Base-by-base conservation (phyloP, 1,140 invertebrate genomes). In the Argopecten irradians region DNA sequence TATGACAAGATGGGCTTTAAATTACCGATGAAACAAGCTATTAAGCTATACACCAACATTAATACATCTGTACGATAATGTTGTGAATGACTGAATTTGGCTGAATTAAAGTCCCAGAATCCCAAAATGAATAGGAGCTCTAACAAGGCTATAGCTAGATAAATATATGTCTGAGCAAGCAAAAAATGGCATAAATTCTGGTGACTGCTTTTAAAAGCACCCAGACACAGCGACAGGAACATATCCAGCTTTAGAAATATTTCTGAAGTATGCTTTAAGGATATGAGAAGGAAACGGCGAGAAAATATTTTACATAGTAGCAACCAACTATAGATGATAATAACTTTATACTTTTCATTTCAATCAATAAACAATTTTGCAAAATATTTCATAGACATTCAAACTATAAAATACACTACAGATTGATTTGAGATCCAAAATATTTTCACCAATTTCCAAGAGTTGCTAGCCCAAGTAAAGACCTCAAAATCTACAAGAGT, bases 1-100 rank as follows among this genome's bases (percentile, higher is more conserved):
- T 71, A 71, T 71, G 55, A 71, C 55, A 71, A 71, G 55, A 71
- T 71, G 55, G 55, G n/a, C 55, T 71, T 71, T 71, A 71, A 71
- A 71, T 71, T n/a, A 28, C 55, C 55, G n/a, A 71, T 28, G 22
- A 71, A 71, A n/a, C 55, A n/a, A 16, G 55, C 55, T 71, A 28
- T 71, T 71, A 71, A 28, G 55, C 19, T 5, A 28, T 28, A 28
- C 22, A n/a, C n/a, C n/a, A 28, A 71, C 22, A n/a, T 71, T 16
- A 16, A 22, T 16, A 46, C 43, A 71, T 28, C 5, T 16, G 5
- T 16, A 28, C 55, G 1, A 5, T n/a, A 28, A 28, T 71, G n/a
- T 71, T 28, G n/a, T 71, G 55, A 71, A 71, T 71, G 55, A 71
- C 55, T 71, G 22, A 71, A 71, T 5, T 71, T 71, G 55, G 55